Percentiles rank a stretch among this genome's conserved stretches.
Conservation (phyloP, 2,113 vertebrate genomes). For the Vireo altiloquus region DNA sequence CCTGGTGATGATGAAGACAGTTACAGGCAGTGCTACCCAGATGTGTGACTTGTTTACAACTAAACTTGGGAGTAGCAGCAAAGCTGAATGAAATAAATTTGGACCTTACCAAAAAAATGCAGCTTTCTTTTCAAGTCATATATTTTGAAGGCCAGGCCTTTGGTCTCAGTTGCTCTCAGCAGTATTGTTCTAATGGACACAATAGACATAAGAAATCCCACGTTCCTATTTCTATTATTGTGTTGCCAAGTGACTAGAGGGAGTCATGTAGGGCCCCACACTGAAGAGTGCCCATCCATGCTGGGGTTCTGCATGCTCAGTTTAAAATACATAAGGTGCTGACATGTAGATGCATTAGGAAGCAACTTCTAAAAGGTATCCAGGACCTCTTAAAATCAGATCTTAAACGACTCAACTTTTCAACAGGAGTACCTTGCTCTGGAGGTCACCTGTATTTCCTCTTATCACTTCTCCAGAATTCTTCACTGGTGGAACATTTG, state of each 20-base stretch:
- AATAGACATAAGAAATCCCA: conserved; percentile 37
- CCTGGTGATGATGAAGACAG: background rate
- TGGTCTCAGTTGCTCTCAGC: conserved; percentile 30
- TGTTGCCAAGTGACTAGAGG: conserved; percentile 33
- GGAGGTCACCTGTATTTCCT: background rate
- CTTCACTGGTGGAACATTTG: background rate
- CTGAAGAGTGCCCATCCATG: background rate
- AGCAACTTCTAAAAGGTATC: background rate
- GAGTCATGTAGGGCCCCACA: background rate
- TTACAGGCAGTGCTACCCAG: conserved; percentile 20
- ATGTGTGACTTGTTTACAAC: conserved; percentile 49
- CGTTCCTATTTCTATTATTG: background rate
- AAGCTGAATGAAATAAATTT: conserved; percentile 39
- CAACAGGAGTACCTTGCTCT: background rate
- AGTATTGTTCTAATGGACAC: conserved; percentile 40
- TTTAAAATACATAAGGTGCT: background rate
- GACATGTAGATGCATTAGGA: background rate
- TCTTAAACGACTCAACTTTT: background rate
- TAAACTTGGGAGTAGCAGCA: background rate
- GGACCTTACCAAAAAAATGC: conserved; percentile 33
- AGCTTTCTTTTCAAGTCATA: conserved; percentile 33
- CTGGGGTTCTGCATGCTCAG: background rate
- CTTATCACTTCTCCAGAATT: background rate
- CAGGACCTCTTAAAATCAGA: background rate
- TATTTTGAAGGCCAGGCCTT: conserved; percentile 41